These are phyloP conservation scores for Incurvaria masculella DNA, from an alignment of 2,888 invertebrate species.

Conservation along the genomic window DNA sequence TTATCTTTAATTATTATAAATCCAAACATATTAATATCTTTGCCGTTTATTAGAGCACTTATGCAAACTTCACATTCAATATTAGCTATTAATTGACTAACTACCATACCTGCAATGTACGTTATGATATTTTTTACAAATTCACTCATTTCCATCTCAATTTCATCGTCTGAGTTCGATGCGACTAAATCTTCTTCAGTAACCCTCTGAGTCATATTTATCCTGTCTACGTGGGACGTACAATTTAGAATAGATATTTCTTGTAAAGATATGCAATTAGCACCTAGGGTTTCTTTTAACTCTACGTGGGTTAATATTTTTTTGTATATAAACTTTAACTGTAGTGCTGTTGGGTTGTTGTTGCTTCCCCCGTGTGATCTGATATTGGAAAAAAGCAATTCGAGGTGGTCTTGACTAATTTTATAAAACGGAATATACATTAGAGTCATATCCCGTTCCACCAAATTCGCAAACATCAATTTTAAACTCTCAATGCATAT, in stretches of 20 bases:
- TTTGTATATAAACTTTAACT: conserved; percentile 17
- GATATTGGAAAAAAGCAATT: conserved; percentile 1
- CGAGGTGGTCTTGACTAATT: conserved; percentile 4
- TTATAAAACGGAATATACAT: conserved; percentile 1
- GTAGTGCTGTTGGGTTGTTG: conserved; percentile 5
- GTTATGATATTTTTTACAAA: background rate
- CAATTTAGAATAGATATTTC: conserved; percentile 14
- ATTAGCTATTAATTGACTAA: too few relatives aligned
- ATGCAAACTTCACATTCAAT: background rate
- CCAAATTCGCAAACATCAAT: too few relatives aligned
- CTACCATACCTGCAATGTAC: too few relatives aligned
- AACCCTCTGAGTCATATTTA: background rate
- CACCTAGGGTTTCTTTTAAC: conserved; percentile 6
- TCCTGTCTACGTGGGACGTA: conserved; percentile 4
- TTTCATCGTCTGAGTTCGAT: background rate
- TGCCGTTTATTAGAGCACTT: too few relatives aligned
- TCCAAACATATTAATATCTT: too few relatives aligned
- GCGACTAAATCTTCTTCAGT: background rate
- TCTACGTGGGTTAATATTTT: conserved; percentile 15
- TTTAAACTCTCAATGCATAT: too few relatives aligned
- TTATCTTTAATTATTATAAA: too few relatives aligned
- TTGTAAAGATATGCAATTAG: conserved; percentile 16
- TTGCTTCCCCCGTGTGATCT: background rate
- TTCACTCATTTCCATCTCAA: too few relatives aligned
- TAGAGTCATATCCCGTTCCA: background rate